Evolutionary conservation across 2,888 invertebrate species (phyloP).

Genomic region (Xestoiulus laeticollis): DNA sequence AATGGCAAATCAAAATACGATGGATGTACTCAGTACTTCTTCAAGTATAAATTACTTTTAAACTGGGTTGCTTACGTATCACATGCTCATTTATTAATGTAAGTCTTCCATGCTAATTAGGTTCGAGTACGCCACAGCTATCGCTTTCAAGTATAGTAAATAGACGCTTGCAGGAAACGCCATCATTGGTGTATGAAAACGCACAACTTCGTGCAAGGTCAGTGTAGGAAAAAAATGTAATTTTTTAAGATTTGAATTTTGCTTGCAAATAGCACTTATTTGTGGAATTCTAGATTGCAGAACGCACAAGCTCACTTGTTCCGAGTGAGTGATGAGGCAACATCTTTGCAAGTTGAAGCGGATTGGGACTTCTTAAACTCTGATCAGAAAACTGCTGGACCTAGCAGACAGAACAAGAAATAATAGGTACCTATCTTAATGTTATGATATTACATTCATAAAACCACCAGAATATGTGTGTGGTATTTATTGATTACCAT

Average conservation of each 20-base stretch:
- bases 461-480: too few relatives aligned
- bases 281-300: neutral
- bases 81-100: neutral
- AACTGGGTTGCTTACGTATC: neutral
- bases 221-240: too few relatives aligned
- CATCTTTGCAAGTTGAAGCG: neutral
- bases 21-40: neutral
- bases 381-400: neutral
- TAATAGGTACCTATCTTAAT: neutral
- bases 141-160: constrained; percentile 42
- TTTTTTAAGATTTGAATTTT: too few relatives aligned
- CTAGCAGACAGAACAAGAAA: neutral
- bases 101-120: neutral
- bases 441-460: too few relatives aligned
- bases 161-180: constrained; percentile 48
- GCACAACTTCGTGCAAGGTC: constrained; percentile 46
- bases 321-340: constrained; percentile 2
- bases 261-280: too few relatives aligned
- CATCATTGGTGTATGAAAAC: constrained; percentile 50
- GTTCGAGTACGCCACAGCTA: neutral
- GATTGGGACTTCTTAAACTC: constrained; percentile 49
- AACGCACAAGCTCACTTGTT: neutral
- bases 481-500: too few relatives aligned
- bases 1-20: neutral
- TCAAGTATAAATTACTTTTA: neutral